Evolutionary conservation across 2,797 vertebrate genomes (phyloP), one percentile per base, ranked within the genome.

Genomic region (Diplodus sargus): DNA sequence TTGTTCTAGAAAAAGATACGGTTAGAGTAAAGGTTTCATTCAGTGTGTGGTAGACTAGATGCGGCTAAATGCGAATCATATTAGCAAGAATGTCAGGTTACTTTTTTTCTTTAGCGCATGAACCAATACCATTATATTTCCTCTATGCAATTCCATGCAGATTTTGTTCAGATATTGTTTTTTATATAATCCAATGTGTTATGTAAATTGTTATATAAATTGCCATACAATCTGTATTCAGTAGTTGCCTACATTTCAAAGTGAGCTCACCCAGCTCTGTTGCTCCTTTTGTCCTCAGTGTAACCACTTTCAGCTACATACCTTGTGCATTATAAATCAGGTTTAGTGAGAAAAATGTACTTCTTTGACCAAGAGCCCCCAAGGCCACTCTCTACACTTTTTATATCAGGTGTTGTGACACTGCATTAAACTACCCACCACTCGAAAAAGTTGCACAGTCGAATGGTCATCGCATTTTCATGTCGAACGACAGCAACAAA

Each of bases 401-500:
- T 61, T 28, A 68, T 61, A 69, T 61, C 17, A 54, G 65, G 59
- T 60, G 67, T 34, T 60, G 54, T 70, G 82, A 62, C 56, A 30
- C 47, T 17, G 68, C 60, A 58, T 34, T 49, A 28, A 22, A 39
- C 43, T 59, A 58, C 34, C 16, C 22, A 13, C 54, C 52, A 14
- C 25, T 57, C 58, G 56, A 39, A 43, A 72, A 54, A 22, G 39
- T 18, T 62, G 74, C 76, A 70, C 56, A 58, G 57, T 42, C 84
- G 71, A 79, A 63, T n/a, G 53, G 52, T 34, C 12, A 71, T 45
- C 60, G 43, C 22, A 18, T 68, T 78, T 79, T 82, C 57, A 61
- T 74, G 59, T 68, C 75, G 80, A 85, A 68, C 47, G 79, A 89
- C 75, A 61, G 65, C 63, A 58, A 69, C 30, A 45, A 57, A 85